Base-by-base conservation (phyloP, 2,797 vertebrate genomes). In the Galagoides demidoff region DNA sequence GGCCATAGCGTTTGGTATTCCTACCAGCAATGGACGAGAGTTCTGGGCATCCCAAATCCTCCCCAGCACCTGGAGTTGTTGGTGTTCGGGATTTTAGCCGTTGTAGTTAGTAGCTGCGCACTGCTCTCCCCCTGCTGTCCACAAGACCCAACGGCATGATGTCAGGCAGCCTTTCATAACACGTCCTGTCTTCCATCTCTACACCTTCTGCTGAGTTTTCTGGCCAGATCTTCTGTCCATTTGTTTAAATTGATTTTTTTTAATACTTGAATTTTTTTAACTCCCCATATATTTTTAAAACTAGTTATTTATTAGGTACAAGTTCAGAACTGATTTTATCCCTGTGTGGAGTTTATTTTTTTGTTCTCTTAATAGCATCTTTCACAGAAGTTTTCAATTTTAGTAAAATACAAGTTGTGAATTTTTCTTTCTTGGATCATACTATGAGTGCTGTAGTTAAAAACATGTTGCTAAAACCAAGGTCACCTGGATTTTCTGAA, bases 311-410 rank as follows among this genome's bases (percentile, higher is more conserved):
- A 79, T 89, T 20, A 79, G 43, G 45, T 66, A 63, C 10, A 17
- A 68, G 14, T 29, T 63, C 25, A 88, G 39, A 43, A 61, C 37
- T 7, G 6, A 52, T 39, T 78, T 90, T 59, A 23, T 45, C 31
- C 39, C 19, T 6, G 3, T 20, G 5, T 22, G 31, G 68, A 29
- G 45, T 25, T 57, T 71, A 4, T 19, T 27, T 39, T 84, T 71
- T 86, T 17, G 12, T 43, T 74, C 7, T 85, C 63, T 63, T 34
- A 52, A 57, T 2, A 74, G 11, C 37, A 2, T 73, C 19, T 43
- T 39, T 73, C 66, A 89, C 13, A 68, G 71, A 64, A 77, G 89
- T 59, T 96, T 89, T 39, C 77, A 43, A 85, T 63, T 74, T 52
- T 59, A 68, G 81, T 57, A 63, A 76, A 64, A 34, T 76, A 66